These are phyloP conservation scores for Agrypnia vestita DNA, from an alignment of 1,140 invertebrate species.

Conservation along the genomic window DNA sequence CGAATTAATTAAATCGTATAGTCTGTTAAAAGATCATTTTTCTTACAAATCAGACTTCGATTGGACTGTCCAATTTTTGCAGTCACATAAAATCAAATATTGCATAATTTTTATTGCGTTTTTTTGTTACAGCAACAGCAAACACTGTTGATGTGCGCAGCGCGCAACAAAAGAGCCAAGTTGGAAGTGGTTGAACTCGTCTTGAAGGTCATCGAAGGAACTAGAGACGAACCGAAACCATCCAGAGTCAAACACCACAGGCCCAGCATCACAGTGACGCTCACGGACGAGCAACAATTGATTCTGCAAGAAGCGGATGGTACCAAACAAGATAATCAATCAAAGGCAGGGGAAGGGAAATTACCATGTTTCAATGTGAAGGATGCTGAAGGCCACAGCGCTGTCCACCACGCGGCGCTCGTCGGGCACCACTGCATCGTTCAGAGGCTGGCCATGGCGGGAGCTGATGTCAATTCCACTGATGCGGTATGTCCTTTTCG, in stretches of 20 bases:
- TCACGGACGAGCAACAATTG: not conserved
- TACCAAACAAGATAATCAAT: not conserved
- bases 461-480: slow-evolving; percentile 78
- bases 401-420: slow-evolving; percentile 83
- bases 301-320: not conserved
- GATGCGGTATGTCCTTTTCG: slow-evolving; percentile 69
- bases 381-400: slow-evolving; percentile 79
- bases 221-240: slow-evolving; percentile 59
- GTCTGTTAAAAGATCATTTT: no score
- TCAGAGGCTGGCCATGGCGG: slow-evolving; percentile 80
- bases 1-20: no score
- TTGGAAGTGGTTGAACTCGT: slow-evolving; percentile 77
- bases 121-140: slow-evolving; percentile 76
- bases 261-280: slow-evolving; percentile 17
- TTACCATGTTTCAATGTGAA: slow-evolving; percentile 71
- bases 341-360: slow-evolving; percentile 1
- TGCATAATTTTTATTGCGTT: not conserved
- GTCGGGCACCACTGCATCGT: slow-evolving; percentile 83
- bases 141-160: slow-evolving; percentile 80
- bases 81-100: no score
- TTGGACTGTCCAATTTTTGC: no score
- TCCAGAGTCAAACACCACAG: slow-evolving; percentile 23
- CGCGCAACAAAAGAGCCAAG: slow-evolving; percentile 76
- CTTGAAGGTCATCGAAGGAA: slow-evolving; percentile 73
- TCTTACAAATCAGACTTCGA: no score